phyloP scores from a whole-genome alignment of 2,888 invertebrate genomes.

The Creontiades dilutus region DNA sequence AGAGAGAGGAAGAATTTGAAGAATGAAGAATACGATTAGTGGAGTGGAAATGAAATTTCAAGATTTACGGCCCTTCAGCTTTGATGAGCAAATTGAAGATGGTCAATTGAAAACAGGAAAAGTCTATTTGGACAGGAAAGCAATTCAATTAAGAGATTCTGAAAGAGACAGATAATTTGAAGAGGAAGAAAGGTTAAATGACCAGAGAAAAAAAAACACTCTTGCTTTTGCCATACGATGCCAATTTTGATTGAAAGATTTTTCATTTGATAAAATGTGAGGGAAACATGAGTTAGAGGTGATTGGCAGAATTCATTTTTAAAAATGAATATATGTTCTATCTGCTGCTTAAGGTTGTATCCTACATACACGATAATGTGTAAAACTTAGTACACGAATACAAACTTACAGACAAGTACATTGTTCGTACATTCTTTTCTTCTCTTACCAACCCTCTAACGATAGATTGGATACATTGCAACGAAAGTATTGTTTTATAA shows the following conservation, averaged over 20 bases:
- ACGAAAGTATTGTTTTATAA: too few relatives aligned
- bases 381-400: not conserved
- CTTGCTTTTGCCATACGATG: slow-evolving; percentile 10
- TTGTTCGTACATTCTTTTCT: too few relatives aligned
- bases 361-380: too few relatives aligned
- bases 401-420: not conserved
- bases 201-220: slow-evolving; percentile 8
- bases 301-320: not conserved
- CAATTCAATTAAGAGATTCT: not conserved
- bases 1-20: not conserved
- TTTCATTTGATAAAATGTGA: not conserved
- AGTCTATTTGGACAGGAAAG: not conserved
- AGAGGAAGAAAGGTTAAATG: not conserved
- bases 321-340: not conserved
- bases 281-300: not conserved
- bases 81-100: not conserved
- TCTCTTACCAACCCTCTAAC: too few relatives aligned
- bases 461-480: too few relatives aligned
- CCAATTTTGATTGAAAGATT: not conserved
- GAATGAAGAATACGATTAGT: not conserved
- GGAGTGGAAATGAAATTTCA: not conserved
- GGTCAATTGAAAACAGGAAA: not conserved
- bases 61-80: not conserved
- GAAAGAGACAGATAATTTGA: not conserved
- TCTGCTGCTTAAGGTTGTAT: too few relatives aligned